Conservation (phyloP, 1,140 invertebrate species). For the Samia ricini region DNA sequence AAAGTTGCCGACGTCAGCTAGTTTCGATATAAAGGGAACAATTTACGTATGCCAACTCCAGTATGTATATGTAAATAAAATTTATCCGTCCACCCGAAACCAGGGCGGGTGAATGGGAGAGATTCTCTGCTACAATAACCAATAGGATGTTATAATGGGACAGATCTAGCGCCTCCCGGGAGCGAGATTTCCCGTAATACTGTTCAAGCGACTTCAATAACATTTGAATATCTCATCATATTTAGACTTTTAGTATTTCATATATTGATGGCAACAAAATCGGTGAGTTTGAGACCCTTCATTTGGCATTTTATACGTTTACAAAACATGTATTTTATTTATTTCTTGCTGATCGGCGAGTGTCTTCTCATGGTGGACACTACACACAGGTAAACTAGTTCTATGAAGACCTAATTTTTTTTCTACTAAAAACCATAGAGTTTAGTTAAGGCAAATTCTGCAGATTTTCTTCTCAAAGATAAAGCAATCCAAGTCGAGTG, state of each 20-base stretch:
- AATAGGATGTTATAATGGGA: neutral
- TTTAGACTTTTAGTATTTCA: conserved; percentile 25
- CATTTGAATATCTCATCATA: conserved; percentile 44
- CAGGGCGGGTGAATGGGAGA: neutral
- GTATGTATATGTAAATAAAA: neutral
- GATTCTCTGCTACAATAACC: neutral
- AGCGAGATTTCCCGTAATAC: conserved; percentile 38
- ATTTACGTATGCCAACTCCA: neutral
- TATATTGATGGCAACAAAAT: neutral
- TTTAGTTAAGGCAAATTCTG: no score
- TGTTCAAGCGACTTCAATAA: conserved; percentile 32
- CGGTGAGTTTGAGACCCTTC: neutral
- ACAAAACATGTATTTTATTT: neutral
- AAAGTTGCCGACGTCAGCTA: no score
- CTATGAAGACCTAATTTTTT: no score
- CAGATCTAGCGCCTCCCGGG: conserved; percentile 14
- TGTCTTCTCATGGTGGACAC: no score
- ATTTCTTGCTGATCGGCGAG: no score
- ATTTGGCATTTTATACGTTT: neutral
- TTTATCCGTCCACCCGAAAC: neutral
- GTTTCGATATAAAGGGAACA: neutral
- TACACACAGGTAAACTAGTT: no score
- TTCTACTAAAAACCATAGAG: no score
- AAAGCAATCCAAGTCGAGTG: no score
- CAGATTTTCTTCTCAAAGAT: no score